A percentile compares a stretch with the other conserved stretches of the same genome.
Conservation (phyloP, 2,888 invertebrate genomes). For the Diloba caeruleocephala region DNA sequence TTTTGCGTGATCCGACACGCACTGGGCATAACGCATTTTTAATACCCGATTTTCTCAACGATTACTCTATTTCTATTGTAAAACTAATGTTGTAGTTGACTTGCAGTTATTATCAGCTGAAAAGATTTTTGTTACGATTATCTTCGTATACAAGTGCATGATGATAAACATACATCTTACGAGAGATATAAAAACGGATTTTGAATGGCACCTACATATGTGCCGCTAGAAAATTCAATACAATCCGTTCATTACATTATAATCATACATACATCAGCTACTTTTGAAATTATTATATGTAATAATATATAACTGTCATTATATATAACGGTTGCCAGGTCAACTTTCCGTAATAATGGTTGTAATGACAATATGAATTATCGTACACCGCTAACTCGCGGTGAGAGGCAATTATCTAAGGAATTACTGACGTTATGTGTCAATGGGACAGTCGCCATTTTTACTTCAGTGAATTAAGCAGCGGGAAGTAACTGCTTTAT, state of each 20-base stretch:
- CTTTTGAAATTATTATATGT: conserved; percentile 1
- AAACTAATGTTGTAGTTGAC: no score
- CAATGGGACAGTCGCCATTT: conserved; percentile 33
- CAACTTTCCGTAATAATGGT: conserved; percentile 56
- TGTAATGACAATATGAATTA: conserved; percentile 63
- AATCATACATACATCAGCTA: conserved; percentile 2
- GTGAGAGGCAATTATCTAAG: conserved; percentile 53
- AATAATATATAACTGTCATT: conserved; percentile 60
- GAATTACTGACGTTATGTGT: conserved; percentile 55
- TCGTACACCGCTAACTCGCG: conserved; percentile 32
- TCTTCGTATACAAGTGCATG: no score
- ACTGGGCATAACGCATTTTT: no score
- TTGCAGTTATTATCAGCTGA: no score
- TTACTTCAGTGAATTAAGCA: conserved; percentile 17
- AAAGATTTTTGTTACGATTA: no score
- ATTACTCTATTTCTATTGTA: no score
- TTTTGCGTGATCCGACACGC: no score
- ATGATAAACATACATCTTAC: no score
- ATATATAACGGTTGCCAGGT: conserved; percentile 61
- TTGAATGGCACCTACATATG: background rate
- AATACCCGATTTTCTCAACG: no score
- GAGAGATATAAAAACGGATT: background rate
- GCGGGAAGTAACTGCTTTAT: conserved; percentile 8
- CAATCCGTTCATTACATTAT: conserved; percentile 9
- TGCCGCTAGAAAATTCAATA: background rate